Base-by-base conservation (phyloP, 2,888 invertebrate genomes). In the Watsonalla binaria region DNA sequence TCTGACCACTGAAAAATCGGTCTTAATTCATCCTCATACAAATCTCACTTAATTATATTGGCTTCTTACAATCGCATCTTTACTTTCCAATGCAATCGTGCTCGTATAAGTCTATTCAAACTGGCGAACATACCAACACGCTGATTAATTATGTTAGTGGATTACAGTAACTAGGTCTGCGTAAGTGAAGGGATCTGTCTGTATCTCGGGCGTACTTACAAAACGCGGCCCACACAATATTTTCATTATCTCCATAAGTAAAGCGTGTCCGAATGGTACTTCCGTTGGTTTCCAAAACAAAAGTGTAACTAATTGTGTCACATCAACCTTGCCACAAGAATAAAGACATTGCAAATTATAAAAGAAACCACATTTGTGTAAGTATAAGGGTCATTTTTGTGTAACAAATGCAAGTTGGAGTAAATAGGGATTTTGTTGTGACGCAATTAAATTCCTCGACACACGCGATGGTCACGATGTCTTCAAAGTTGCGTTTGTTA, bases 301-400 rank as follows among this genome's bases (percentile, higher is more conserved):
- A 77, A 76, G 77, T 84, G 81, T 76, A 84, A 85, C 84, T 82
- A 80, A 83, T 77, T 66, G 67, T 65, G 61, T 65, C 64, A 65
- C 53, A 46, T 48, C 60, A 69, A 68, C 72, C 70, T 74, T 72
- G 66, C 51, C 33, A 34, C 34, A 45, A 45, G 6, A 7, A 51
- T 2, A 37, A 13, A 13, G 0, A 6, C 34, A 11, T 13, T 45
- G 24, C 34, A 14, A 51, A 51, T 45, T 49, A 34, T 13, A 39
- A 52, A 48, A 15, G 34, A 51, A 52, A 33, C 47, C 24, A 46
- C 42, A 54, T 34, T 33, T 35, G 15, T 8, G 42, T 47, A 42
- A 33, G 42, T 42, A 47, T 46, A 46, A 42, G 46, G 50, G 47
- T 42, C 34, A 47, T 33, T 46, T 51, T 50, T 42, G 9, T 37